A percentile compares a stretch with the other conserved stretches of the same genome.
phyloP scores from a whole-genome alignment of 1,140 invertebrate genomes.

The Drosophila kurseongensis region DNA sequence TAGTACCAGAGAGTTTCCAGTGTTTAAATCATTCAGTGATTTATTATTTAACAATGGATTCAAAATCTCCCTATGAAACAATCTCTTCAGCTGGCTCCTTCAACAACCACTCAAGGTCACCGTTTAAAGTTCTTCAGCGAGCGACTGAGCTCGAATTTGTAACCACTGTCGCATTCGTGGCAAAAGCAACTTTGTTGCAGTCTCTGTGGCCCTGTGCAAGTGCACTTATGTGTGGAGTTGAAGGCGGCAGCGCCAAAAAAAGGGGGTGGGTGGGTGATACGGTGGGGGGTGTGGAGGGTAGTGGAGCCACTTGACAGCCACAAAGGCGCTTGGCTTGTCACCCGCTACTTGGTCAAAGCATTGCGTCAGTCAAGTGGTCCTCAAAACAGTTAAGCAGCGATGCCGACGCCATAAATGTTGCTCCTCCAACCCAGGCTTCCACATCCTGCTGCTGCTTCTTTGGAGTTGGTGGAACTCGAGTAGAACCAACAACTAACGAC shows the following conservation, averaged over 20 bases:
- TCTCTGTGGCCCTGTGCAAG: conserved; percentile 52
- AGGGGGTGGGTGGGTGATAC: not conserved
- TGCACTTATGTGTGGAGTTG: conserved; percentile 74
- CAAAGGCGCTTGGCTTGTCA: conserved; percentile 78
- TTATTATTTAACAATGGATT: not conserved
- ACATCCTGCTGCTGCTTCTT: not conserved
- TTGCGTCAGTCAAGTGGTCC: conserved; percentile 73
- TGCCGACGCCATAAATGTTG: conserved; percentile 77
- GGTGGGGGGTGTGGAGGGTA: not conserved
- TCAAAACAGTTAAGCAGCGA: conserved; percentile 76
- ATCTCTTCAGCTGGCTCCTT: conserved; percentile 12
- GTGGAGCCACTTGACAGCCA: conserved; percentile 71
- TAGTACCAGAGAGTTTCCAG: too few species aligned
- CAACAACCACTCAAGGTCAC: conserved; percentile 36
- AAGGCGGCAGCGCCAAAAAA: conserved; percentile 42
- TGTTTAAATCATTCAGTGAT: not conserved
- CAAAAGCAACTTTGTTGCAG: conserved; percentile 55
- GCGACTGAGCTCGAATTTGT: conserved; percentile 31
- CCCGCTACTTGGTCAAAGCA: conserved; percentile 77
- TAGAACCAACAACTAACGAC: conserved; percentile 28
- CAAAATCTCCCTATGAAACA: not conserved
- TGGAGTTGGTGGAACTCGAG: conserved; percentile 39
- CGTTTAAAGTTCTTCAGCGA: conserved; percentile 21
- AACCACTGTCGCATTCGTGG: conserved; percentile 34
- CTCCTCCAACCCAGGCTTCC: conserved; percentile 22